A percentile compares a stretch with the other conserved stretches of the same genome.
phyloP scores from a whole-genome alignment of 2,113 vertebrate species.

The Thryonomys swinderianus region DNA sequence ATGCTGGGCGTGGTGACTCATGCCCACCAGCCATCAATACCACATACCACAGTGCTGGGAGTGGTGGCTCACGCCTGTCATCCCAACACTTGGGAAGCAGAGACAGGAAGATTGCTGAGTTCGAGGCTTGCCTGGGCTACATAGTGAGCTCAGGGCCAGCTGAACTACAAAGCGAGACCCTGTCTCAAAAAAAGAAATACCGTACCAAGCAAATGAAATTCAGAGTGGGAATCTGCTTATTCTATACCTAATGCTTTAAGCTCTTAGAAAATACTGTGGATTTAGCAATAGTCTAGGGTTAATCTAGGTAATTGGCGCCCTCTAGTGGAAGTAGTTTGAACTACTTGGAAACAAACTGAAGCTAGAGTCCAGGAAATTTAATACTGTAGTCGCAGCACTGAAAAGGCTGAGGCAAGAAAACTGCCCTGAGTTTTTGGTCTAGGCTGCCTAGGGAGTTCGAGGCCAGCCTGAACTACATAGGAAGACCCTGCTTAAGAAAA shows the following conservation, averaged over 20 bases:
- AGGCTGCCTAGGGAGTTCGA: background rate
- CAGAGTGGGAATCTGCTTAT: background rate
- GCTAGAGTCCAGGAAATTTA: background rate
- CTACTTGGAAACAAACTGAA: background rate
- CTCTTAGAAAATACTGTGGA: background rate
- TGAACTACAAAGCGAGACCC: too few relatives aligned
- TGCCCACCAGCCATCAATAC: too few relatives aligned
- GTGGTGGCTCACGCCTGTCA: too few relatives aligned
- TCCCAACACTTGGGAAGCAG: too few relatives aligned
- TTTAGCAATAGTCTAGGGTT: background rate
- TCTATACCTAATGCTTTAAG: background rate
- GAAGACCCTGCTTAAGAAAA: background rate
- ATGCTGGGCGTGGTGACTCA: too few relatives aligned
- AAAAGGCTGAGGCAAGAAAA: background rate
- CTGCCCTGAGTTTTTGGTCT: background rate
- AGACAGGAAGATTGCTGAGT: too few relatives aligned
- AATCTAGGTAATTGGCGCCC: slow-evolving; percentile 50
- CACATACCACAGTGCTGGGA: too few relatives aligned
- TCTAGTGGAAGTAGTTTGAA: slow-evolving; percentile 51
- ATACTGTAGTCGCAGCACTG: background rate
- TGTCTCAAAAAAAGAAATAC: too few relatives aligned
- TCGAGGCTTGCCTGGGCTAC: too few relatives aligned
- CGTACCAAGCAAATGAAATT: background rate
- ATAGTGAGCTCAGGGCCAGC: too few relatives aligned
- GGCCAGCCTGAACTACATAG: background rate